Evolutionary conservation across 1,140 invertebrate genomes (phyloP).

Genomic region (Macrotrachela quadricornifera): DNA sequence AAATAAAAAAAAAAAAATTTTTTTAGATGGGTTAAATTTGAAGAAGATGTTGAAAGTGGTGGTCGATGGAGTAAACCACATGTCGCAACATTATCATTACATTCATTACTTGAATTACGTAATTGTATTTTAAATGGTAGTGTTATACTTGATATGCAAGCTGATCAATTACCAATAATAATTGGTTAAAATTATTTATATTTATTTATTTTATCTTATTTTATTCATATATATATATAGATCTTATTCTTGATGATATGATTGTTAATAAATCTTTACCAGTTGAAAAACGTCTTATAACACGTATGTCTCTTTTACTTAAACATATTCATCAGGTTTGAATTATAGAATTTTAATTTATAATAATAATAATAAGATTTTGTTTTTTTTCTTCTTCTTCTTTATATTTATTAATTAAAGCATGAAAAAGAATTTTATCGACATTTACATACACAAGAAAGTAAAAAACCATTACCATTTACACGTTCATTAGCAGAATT

Average conservation of each 20-base stretch:
- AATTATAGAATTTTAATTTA: too few species aligned
- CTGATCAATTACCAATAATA: slow-evolving; percentile 47
- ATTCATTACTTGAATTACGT: slow-evolving; percentile 27
- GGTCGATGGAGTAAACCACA: slow-evolving; percentile 32
- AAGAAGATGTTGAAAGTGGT: slow-evolving; percentile 30
- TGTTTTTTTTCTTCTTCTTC: too few species aligned
- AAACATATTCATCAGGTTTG: slow-evolving; percentile 63
- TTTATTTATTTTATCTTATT: neutral
- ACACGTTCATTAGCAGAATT: slow-evolving; percentile 74
- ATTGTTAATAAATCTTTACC: slow-evolving; percentile 53
- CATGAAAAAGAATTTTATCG: slow-evolving; percentile 27
- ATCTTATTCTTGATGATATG: slow-evolving; percentile 74
- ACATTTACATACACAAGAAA: slow-evolving; percentile 33
- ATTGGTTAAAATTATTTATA: slow-evolving; percentile 27
- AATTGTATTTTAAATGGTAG: slow-evolving; percentile 23
- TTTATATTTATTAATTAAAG: neutral
- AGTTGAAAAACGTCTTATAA: slow-evolving; percentile 50
- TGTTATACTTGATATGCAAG: slow-evolving; percentile 24
- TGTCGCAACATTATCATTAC: slow-evolving; percentile 28
- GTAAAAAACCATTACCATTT: slow-evolving; percentile 61
- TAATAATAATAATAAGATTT: too few species aligned
- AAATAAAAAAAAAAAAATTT: too few species aligned
- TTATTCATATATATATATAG: slow-evolving; percentile 26
- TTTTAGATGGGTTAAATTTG: slow-evolving; percentile 31
- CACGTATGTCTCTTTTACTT: slow-evolving; percentile 62